A percentile compares a stretch with the other conserved stretches of the same genome.
These are phyloP conservation scores for Criorhina ranunculi DNA, from an alignment of 2,888 invertebrate genomes.

Conservation along the genomic window DNA sequence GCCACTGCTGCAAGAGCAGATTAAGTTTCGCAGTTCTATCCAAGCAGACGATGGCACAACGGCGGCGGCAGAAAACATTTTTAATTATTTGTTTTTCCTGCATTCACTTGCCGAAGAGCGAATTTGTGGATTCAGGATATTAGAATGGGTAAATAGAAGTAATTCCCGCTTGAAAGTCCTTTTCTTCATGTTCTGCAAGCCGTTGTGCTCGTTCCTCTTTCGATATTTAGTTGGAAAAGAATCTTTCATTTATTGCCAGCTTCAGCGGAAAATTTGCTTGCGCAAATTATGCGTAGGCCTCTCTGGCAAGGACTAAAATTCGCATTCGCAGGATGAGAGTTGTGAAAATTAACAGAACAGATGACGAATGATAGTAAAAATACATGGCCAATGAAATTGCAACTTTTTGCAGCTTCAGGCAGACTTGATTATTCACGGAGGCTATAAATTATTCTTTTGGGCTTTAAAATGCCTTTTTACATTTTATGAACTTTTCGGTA, in stretches of 20 bases:
- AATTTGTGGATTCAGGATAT: conserved; percentile 60
- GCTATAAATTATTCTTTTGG: too few relatives aligned
- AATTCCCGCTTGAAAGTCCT: conserved; percentile 44
- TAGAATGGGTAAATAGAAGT: conserved; percentile 56
- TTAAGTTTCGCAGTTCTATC: conserved; percentile 43
- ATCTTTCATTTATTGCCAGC: conserved; percentile 8
- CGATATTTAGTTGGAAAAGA: conserved; percentile 19
- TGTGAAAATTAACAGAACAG: conserved; percentile 1
- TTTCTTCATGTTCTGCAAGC: conserved; percentile 33
- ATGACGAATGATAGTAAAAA: not conserved
- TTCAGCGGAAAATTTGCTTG: conserved; percentile 15
- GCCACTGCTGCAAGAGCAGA: conserved; percentile 38
- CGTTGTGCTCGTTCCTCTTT: conserved; percentile 19
- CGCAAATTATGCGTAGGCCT: conserved; percentile 33
- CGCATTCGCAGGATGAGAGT: not conserved
- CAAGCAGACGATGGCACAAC: conserved; percentile 17
- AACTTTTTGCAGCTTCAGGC: too few relatives aligned
- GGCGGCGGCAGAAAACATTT: conserved; percentile 49
- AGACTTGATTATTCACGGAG: not conserved
- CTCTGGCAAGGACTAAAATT: not conserved
- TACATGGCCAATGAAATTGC: not conserved
- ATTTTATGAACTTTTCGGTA: too few relatives aligned
- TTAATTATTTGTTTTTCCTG: conserved; percentile 68
- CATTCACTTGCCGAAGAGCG: conserved; percentile 54
- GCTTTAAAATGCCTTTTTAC: too few relatives aligned